A percentile compares a stretch with the other conserved stretches of the same genome.
Evolutionary conservation across 2,888 invertebrate species (phyloP).

Genomic region (Drosophila merina): DNA sequence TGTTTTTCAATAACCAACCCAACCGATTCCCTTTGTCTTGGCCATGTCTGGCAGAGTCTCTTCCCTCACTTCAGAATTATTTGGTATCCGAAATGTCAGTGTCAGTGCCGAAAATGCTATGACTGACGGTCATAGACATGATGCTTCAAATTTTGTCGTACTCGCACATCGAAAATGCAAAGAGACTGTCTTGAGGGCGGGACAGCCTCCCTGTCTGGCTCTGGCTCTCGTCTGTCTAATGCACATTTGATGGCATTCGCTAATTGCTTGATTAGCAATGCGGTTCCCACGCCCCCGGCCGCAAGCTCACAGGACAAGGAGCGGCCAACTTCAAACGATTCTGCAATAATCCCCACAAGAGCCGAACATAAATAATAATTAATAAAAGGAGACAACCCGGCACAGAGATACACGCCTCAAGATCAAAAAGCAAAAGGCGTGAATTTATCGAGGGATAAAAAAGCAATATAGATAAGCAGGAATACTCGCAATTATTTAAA

Average conservation of each 20-base stretch:
- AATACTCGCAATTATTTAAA: background rate
- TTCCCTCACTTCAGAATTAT: background rate
- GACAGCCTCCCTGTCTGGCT: slow-evolving; percentile 5
- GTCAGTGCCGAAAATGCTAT: slow-evolving; percentile 46
- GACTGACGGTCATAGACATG: slow-evolving; percentile 68
- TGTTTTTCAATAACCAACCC: slow-evolving; percentile 76
- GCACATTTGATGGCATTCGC: slow-evolving; percentile 75
- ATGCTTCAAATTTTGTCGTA: slow-evolving; percentile 56
- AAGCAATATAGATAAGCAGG: slow-evolving; percentile 14
- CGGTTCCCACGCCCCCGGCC: slow-evolving; percentile 64
- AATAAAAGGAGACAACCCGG: slow-evolving; percentile 56
- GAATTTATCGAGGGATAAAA: slow-evolving; percentile 30
- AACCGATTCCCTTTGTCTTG: slow-evolving; percentile 14
- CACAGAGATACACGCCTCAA: slow-evolving; percentile 19
- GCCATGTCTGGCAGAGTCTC: slow-evolving; percentile 11
- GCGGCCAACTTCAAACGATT: slow-evolving; percentile 43
- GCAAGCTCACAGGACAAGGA: slow-evolving; percentile 25
- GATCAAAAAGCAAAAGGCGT: slow-evolving; percentile 61
- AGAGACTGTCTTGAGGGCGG: slow-evolving; percentile 11
- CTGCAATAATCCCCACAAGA: slow-evolving; percentile 60
- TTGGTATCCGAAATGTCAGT: slow-evolving; percentile 13
- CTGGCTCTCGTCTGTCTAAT: slow-evolving; percentile 54
- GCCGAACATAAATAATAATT: slow-evolving; percentile 74
- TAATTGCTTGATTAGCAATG: slow-evolving; percentile 74
- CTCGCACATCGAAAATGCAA: slow-evolving; percentile 47